Evolutionary conservation across 2,113 vertebrate species (phyloP), one percentile per base, ranked within the genome.

Genomic region (Eudyptes chrysolophus): DNA sequence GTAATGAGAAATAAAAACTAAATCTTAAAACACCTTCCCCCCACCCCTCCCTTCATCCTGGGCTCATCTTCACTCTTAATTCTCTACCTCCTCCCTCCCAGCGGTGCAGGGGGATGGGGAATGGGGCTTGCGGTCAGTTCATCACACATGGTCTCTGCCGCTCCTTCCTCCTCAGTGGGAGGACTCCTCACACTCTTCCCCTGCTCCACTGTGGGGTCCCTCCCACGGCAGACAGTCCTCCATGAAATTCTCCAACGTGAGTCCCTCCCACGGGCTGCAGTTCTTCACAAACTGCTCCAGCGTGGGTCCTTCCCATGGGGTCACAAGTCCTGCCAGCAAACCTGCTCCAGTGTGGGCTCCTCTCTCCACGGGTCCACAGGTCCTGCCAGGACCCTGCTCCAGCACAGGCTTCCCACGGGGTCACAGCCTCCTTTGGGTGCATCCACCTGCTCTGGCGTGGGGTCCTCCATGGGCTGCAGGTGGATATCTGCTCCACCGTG

Each of bases 71-170:
- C 9, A 44, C 19, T 65, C 64, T 3, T 2, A 65, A 3, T 42
- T 32, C 40, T 44, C 29, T 44, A 9, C 29, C 64, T 44, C 13
- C 29, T 16, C 19, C 27, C 29, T 5, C 29, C 18, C 4, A 44
- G 40, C 1, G 5, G 64, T 1, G 3, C 64, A 44, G 40, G 29
- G 40, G 40, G 40, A 65, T 1, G 9, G 40, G 64, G 40, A 65
- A 65, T 44, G 13, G 13, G 13, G 19, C 13, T 21, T 44, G 9
- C 0, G 5, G 64, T 32, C 58, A 61, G n/a, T 26, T 36, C 58
- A 61, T 36, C n/a, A 61, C 15, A 21, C 1, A 0, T 14, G 14
- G 27, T 30, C 13, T 65, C 18, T 30, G 38, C 18, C 0, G 9
- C 62, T 65, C 40, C 40, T 65, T 65, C 38, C 29, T 65, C 64